A percentile compares a stretch with the other conserved stretches of the same genome.
These are phyloP conservation scores for Scophthalmus maximus DNA, from an alignment of 2,113 vertebrate species.

Conservation along the genomic window DNA sequence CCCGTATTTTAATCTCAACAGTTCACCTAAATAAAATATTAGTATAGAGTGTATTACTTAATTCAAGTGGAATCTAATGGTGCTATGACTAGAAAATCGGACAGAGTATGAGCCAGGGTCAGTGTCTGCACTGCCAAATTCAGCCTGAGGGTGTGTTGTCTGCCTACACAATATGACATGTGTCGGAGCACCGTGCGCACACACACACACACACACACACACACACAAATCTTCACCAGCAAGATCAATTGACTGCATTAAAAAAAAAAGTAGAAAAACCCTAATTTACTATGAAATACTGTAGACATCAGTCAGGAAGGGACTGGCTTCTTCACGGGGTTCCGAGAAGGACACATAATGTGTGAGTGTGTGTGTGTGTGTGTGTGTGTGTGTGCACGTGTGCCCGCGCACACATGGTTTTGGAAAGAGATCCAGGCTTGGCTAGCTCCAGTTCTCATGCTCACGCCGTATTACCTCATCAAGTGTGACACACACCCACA, in stretches of 20 bases:
- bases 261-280: too few species aligned
- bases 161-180: conserved; percentile 12
- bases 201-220: neutral
- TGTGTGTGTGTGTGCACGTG: conserved; percentile 1
- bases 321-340: conserved; percentile 2
- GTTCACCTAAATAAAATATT: too few species aligned
- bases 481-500: conserved; percentile 39
- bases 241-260: neutral
- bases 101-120: neutral
- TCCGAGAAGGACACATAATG: conserved; percentile 3
- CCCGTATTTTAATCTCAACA: too few species aligned
- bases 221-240: too few species aligned
- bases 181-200: neutral
- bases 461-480: conserved; percentile 41
- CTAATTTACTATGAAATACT: neutral
- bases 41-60: neutral
- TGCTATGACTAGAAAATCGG: neutral
- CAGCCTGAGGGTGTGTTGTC: conserved; percentile 1
- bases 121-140: neutral
- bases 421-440: conserved; percentile 52
- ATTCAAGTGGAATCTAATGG: neutral
- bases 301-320: conserved; percentile 34
- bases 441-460: conserved; percentile 32
- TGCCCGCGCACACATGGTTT: neutral
- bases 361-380: neutral